A percentile compares a stretch with the other conserved stretches of the same genome.
Evolutionary conservation across 2,113 vertebrate genomes (phyloP).

Genomic region (Bujurquina vittata): DNA sequence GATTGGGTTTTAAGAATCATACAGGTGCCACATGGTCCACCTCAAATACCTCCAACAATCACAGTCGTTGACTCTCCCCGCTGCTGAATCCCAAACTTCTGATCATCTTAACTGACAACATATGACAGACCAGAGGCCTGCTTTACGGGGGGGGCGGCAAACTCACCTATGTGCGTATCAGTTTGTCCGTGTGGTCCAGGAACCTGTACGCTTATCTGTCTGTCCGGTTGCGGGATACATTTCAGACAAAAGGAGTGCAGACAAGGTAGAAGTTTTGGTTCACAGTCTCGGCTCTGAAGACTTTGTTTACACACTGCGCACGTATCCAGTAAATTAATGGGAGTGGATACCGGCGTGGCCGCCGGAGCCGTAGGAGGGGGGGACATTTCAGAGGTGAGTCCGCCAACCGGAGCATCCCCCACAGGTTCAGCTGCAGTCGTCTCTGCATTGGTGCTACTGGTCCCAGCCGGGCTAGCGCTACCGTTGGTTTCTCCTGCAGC

Average conservation of each 20-base stretch:
- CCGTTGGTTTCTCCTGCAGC: slow-evolving; percentile 73
- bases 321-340: slow-evolving; percentile 90
- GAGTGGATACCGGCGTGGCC: slow-evolving; percentile 74
- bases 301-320: slow-evolving; percentile 96
- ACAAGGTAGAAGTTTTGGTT: slow-evolving; percentile 96
- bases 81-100: background rate
- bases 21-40: background rate
- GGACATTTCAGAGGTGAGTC: slow-evolving; percentile 72
- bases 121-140: background rate
- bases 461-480: slow-evolving; percentile 57
- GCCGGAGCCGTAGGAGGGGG: slow-evolving; percentile 78
- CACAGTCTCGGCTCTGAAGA: slow-evolving; percentile 92
- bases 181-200: slow-evolving; percentile 89
- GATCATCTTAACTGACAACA: background rate
- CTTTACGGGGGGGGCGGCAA: background rate
- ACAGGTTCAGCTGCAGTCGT: slow-evolving; percentile 47
- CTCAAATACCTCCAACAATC: background rate
- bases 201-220: slow-evolving; percentile 92
- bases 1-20: background rate
- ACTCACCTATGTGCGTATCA: slow-evolving; percentile 93
- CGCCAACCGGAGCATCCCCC: slow-evolving; percentile 56
- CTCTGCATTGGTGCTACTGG: slow-evolving; percentile 52
- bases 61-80: background rate
- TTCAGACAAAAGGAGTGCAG: slow-evolving; percentile 96
- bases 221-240: slow-evolving; percentile 92